Conservation (phyloP, 2,113 vertebrate species). For the Mohoua ochrocephala region DNA sequence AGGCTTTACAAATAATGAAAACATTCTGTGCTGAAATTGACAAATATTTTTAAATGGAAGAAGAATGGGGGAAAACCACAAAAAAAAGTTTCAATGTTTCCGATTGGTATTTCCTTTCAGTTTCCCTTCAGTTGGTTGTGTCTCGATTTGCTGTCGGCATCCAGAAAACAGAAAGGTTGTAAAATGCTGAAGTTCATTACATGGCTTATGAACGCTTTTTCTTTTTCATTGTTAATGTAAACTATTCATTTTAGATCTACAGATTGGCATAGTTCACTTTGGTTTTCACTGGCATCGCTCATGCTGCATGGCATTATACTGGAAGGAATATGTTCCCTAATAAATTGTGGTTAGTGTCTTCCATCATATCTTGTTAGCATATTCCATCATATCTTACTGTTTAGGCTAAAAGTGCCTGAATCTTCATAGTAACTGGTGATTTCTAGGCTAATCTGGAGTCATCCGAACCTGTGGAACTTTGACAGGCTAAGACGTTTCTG, state of each 20-base stretch:
- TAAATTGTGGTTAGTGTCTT: not conserved
- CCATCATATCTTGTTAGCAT: not conserved
- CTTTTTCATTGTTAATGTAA: not conserved
- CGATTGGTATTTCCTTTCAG: not conserved
- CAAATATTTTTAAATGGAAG: conserved; percentile 27
- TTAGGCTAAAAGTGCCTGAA: not conserved
- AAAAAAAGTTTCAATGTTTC: not conserved
- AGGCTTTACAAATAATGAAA: conserved; percentile 30
- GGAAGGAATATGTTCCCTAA: not conserved
- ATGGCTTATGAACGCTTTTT: not conserved
- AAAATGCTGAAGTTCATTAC: not conserved
- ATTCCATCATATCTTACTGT: not conserved
- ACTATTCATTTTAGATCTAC: not conserved
- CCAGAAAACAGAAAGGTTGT: not conserved
- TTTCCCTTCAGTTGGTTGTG: not conserved
- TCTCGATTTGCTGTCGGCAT: not conserved
- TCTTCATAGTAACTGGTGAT: not conserved
- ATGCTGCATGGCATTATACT: not conserved
- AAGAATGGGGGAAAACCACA: not conserved
- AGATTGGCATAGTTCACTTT: not conserved
- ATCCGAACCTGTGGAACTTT: not conserved
- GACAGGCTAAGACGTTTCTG: not conserved
- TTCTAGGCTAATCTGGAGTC: not conserved
- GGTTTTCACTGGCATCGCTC: not conserved
- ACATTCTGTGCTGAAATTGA: not conserved